Conservation (phyloP, 2,888 invertebrate genomes). For the Cinara cedri region DNA sequence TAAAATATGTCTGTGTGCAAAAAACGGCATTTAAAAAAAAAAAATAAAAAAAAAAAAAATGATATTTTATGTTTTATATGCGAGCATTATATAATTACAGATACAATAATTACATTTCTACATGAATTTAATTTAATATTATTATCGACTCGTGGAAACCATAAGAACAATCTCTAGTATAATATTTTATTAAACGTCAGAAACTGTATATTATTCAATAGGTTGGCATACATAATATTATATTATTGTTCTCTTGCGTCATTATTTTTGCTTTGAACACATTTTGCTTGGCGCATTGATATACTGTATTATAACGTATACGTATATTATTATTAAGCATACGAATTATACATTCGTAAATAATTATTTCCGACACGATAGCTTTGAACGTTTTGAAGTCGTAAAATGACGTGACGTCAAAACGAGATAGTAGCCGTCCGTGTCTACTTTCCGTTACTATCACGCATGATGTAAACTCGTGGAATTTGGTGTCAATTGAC, state of each 20-base stretch:
- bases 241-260: constrained; percentile 16
- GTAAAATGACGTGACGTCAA: too few relatives aligned
- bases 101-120: too few relatives aligned
- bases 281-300: neutral
- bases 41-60: too few relatives aligned
- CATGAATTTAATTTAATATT: neutral
- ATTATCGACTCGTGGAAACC: constrained; percentile 14
- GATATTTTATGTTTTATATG: neutral
- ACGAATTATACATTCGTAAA: too few relatives aligned
- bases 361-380: too few relatives aligned
- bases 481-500: too few relatives aligned
- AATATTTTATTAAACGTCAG: neutral
- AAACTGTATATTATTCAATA: constrained; percentile 1
- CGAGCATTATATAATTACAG: neutral
- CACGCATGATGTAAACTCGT: too few relatives aligned
- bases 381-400: too few relatives aligned
- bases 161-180: neutral
- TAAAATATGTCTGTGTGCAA: too few relatives aligned
- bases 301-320: neutral
- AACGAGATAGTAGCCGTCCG: too few relatives aligned
- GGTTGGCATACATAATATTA: neutral
- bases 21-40: too few relatives aligned
- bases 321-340: neutral
- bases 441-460: too few relatives aligned
- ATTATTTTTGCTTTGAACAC: constrained; percentile 28